Conservation (phyloP, 2,888 invertebrate genomes). For the Apotomis betuletana region DNA sequence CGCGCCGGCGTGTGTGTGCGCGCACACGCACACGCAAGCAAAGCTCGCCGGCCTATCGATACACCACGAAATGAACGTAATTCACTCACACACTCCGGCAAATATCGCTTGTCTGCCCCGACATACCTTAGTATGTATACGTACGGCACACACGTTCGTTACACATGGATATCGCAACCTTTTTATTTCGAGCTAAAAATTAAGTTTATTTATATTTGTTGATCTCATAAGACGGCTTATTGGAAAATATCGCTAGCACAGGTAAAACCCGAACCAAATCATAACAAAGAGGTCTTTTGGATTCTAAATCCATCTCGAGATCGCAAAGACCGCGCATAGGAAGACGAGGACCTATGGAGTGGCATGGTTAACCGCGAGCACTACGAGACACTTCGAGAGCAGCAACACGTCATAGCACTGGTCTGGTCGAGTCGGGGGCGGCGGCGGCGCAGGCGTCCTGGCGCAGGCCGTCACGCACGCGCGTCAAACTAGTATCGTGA, state of each 20-base stretch:
- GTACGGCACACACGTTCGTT: conserved; percentile 31
- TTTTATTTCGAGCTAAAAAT: conserved; percentile 32
- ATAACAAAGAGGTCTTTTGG: conserved; percentile 20
- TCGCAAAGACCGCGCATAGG: conserved; percentile 5
- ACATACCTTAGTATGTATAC: conserved; percentile 36
- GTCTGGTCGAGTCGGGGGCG: conserved; percentile 75
- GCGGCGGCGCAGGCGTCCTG: conserved; percentile 70
- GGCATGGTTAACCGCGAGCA: conserved; percentile 12
- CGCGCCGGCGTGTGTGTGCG: conserved; percentile 60
- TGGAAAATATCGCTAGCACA: conserved; percentile 21
- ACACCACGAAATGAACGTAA: conserved; percentile 62
- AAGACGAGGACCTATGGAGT: conserved; percentile 2
- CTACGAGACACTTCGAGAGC: conserved; percentile 53
- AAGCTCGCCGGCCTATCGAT: conserved; percentile 66
- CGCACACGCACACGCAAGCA: conserved; percentile 59
- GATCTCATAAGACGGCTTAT: conserved; percentile 35
- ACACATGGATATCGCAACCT: conserved; percentile 45
- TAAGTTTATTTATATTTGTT: conserved; percentile 19
- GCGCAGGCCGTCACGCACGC: conserved; percentile 78
- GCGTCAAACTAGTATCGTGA: conserved; percentile 81
- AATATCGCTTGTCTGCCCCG: conserved; percentile 36
- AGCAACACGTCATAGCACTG: conserved; percentile 78
- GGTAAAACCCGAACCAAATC: conserved; percentile 4
- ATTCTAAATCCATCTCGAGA: conserved; percentile 7
- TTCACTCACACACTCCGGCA: conserved; percentile 61